Conservation (phyloP, 2,113 vertebrate species). For the Acrocephalus kingi region DNA sequence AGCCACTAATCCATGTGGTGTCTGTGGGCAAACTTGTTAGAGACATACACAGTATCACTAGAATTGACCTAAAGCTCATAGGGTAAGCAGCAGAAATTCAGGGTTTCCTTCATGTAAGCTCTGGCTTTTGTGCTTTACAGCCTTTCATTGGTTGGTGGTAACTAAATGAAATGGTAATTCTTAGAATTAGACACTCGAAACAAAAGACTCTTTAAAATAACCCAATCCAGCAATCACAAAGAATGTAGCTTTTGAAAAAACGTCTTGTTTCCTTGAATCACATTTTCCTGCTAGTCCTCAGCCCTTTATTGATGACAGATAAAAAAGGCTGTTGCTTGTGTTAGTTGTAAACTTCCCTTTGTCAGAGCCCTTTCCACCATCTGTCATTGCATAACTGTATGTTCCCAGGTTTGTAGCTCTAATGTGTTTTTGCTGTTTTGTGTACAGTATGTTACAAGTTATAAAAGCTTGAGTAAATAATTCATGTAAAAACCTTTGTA, state of each 20-base stretch:
- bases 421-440: slow-evolving; percentile 64
- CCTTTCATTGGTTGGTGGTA: slow-evolving; percentile 20
- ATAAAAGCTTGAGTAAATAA: slow-evolving; percentile 84
- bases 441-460: slow-evolving; percentile 71
- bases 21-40: neutral
- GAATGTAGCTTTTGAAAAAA: slow-evolving; percentile 55
- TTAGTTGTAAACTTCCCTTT: slow-evolving; percentile 53
- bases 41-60: neutral
- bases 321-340: slow-evolving; percentile 47
- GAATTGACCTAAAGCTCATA: neutral
- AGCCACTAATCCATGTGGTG: neutral
- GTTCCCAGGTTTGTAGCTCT: slow-evolving; percentile 63
- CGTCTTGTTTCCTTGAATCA: slow-evolving; percentile 43
- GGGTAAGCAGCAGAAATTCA: neutral
- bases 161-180: slow-evolving; percentile 16
- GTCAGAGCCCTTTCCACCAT: slow-evolving; percentile 58
- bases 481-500: slow-evolving; percentile 82
- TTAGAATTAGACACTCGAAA: slow-evolving; percentile 38
- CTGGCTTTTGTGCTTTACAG: neutral
- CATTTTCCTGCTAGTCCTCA: slow-evolving; percentile 50
- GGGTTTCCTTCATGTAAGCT: neutral
- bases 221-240: slow-evolving; percentile 42
- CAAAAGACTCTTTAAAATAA: slow-evolving; percentile 52
- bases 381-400: slow-evolving; percentile 66
- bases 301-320: slow-evolving; percentile 59